Evolutionary conservation across 2,797 vertebrate genomes (phyloP).

Genomic region (Tinamus major): DNA sequence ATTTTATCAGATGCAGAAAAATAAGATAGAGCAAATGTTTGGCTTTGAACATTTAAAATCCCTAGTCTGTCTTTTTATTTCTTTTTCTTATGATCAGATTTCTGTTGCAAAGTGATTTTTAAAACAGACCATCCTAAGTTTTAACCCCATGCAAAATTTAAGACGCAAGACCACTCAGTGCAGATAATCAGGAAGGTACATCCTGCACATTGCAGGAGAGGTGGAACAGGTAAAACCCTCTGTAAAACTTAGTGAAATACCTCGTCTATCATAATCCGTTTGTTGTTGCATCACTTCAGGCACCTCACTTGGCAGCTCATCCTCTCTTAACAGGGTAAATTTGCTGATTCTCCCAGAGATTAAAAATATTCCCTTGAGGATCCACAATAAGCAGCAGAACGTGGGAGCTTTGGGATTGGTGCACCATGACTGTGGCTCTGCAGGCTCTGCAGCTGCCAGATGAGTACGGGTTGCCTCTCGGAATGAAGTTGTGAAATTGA

Average conservation of each 20-base stretch:
- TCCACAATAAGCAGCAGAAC: not conserved
- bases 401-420: not conserved
- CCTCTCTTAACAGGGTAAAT: not conserved
- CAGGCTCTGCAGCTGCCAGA: not conserved
- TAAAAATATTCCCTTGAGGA: not conserved
- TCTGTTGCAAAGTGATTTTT: not conserved
- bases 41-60: not conserved
- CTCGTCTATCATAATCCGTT: not conserved
- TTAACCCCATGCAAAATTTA: not conserved
- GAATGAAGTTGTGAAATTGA: not conserved
- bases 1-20: not conserved
- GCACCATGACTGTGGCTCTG: not conserved
- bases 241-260: not conserved
- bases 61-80: not conserved
- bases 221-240: not conserved
- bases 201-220: not conserved
- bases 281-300: not conserved
- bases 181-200: not conserved
- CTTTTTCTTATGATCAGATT: not conserved
- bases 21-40: constrained; percentile 38
- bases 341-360: not conserved
- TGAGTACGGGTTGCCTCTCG: not conserved
- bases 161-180: not conserved
- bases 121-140: not conserved
- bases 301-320: not conserved